Base-by-base conservation (phyloP, 2,113 vertebrate species). In the Xenopus laevis region DNA sequence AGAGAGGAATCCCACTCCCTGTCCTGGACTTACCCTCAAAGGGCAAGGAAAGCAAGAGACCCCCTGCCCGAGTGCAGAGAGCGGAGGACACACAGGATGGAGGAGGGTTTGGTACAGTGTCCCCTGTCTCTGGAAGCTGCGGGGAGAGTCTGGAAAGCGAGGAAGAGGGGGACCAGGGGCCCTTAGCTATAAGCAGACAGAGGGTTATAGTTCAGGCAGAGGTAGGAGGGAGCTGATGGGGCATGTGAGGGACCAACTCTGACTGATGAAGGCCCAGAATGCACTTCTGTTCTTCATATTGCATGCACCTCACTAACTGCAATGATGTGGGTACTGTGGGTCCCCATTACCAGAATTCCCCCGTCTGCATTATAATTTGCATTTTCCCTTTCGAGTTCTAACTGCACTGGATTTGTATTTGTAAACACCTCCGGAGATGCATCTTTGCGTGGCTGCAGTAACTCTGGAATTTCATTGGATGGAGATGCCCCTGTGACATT, bases 61-160 rank as follows among this genome's bases (percentile, higher is more conserved):
- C 71, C 64, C 78, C 78, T 40, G 47, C 16, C 23, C 23, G 65
- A 46, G n/a, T 59, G 46, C 70, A 13, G 13, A 60, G 4, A 7
- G 23, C 5, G 21, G 23, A 65, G 13, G 57, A 46, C 58, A 44
- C 80, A 83, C 60, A 79, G 59, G 50, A 71, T 53, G 7, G 69
- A 79, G 16, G 20, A 69, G 71, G 74, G 76, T 40, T 79, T 79
- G 0, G 82, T 77, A 69, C 79, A 71, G 73, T 83, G 80, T 85
- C 83, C 63, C 52, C 53, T 10, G 57, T 63, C 23, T 77, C 66
- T 64, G 74, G 74, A 20, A 77, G 74, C 21, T 77, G 74, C 15
- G 74, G 74, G 50, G 74, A 77, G 15, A 77, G 74, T 13, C 13
- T 64, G 53, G 74, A 77, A 30, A 64, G 66, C 45, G 74, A 77